Conservation (phyloP, 2,888 invertebrate species). For the Cheilosia variabilis region DNA sequence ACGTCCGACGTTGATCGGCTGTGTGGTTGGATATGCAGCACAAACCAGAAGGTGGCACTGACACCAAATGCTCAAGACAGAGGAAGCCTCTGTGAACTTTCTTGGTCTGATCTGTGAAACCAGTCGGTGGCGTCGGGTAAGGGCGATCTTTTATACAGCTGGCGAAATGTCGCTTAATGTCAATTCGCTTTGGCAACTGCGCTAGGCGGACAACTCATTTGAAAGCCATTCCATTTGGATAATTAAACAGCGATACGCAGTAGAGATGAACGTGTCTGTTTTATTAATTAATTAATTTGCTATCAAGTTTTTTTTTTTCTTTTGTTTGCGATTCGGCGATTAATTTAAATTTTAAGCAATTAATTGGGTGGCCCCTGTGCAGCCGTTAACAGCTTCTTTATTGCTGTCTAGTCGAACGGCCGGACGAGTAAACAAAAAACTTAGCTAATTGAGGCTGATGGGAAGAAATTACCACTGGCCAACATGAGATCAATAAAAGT, state of each 20-base stretch:
- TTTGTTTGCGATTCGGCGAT: conserved; percentile 37
- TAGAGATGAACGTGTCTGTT: conserved; percentile 11
- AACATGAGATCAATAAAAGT: conserved; percentile 1
- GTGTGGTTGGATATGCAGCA: neutral
- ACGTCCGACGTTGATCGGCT: conserved; percentile 11
- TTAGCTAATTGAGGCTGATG: conserved; percentile 37
- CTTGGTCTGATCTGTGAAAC: conserved; percentile 1
- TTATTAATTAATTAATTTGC: conserved; percentile 53
- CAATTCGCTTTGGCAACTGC: conserved; percentile 62
- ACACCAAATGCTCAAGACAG: neutral
- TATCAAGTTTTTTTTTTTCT: conserved; percentile 35
- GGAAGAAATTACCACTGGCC: conserved; percentile 6
- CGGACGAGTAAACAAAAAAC: neutral
- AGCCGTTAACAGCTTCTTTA: conserved; percentile 34
- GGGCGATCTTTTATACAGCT: conserved; percentile 15
- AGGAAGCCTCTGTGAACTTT: conserved; percentile 46
- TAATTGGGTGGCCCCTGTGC: conserved; percentile 48
- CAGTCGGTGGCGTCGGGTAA: conserved; percentile 19
- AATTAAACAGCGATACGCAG: conserved; percentile 8
- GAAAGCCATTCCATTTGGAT: conserved; percentile 62
- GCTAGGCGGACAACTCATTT: conserved; percentile 49
- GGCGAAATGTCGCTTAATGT: conserved; percentile 64
- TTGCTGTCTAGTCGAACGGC: conserved; percentile 19
- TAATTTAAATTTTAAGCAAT: conserved; percentile 61
- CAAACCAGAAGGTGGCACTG: conserved; percentile 42